Evolutionary conservation across 2,113 vertebrate species (phyloP).

Genomic region (Oryzias melastigma): DNA sequence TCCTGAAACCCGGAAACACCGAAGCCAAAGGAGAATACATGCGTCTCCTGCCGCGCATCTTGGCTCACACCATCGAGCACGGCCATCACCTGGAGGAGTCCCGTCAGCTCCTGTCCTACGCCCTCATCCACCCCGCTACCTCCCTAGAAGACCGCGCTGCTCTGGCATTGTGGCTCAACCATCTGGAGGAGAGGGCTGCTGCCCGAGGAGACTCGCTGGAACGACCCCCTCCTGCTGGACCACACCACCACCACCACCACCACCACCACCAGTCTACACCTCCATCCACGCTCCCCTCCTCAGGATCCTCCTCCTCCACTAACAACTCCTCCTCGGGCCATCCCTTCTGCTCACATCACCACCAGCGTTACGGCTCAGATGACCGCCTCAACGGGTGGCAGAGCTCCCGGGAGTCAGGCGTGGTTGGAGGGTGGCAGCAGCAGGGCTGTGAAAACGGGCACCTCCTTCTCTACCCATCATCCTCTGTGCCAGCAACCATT

Average conservation of each 20-base stretch:
- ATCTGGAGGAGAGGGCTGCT: constrained; percentile 93
- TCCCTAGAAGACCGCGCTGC: constrained; percentile 93
- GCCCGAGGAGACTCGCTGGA: constrained; percentile 89
- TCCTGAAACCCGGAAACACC: constrained; percentile 93
- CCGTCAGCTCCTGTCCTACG: constrained; percentile 95
- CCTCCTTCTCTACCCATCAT: constrained; percentile 91
- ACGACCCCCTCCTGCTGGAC: constrained; percentile 81
- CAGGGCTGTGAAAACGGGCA: constrained; percentile 95
- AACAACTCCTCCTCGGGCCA: constrained; percentile 70
- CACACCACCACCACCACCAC: constrained; percentile 69
- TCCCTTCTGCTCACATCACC: constrained; percentile 85
- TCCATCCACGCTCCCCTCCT: constrained; percentile 64
- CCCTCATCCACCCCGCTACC: constrained; percentile 96
- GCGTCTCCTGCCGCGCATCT: constrained; percentile 93
- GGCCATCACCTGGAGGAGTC: constrained; percentile 97
- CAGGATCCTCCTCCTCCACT: constrained; percentile 64
- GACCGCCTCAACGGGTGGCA: constrained; percentile 98
- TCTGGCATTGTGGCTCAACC: constrained; percentile 96
- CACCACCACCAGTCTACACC: constrained; percentile 66
- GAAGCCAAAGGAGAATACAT: constrained; percentile 98
- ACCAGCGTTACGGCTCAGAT: constrained; percentile 97
- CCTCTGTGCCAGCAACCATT: constrained; percentile 94
- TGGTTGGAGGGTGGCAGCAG: constrained; percentile 79
- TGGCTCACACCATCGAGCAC: constrained; percentile 96
- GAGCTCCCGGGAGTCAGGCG: constrained; percentile 89